Base-by-base conservation (phyloP, 2,797 vertebrate genomes). In the Acestrorhynchus altus region DNA sequence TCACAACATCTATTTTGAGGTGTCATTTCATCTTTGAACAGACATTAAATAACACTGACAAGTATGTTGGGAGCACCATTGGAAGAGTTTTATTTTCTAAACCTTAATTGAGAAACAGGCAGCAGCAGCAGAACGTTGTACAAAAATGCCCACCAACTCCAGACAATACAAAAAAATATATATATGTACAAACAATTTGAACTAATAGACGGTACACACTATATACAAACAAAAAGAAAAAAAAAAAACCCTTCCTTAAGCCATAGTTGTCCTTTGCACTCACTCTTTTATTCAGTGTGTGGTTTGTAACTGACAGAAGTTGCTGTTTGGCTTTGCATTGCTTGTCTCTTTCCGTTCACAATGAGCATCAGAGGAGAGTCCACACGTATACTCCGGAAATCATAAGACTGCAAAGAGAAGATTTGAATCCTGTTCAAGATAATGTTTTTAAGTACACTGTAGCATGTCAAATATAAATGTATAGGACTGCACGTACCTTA, bases 261-360 rank as follows among this genome's bases (percentile, higher is more conserved):
- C 16, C 42, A 51, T 15, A 26, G 60, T 57, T 65, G 46, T 35
- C 81, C 79, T 72, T 60, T 18, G 57, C 18, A 16, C 54, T 24
- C 13, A 35, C n/a, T 12, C 35, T 67, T 95, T 60, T 86, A 96
- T 84, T 96, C 94, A 28, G 92, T 93, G 84, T 96, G 95, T 0
- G 92, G 91, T 77, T 93, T 93, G 31, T 95, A 96, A 47, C 94
- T 95, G 81, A 96, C 92, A 0, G 92, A 95, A 8, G 94, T 92
- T 0, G 93, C 94, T 0, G 93, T 96, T 83, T 97, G 96, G 84
- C 94, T 96, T 85, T 92, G 89, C 74, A 87, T 80, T 39, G 92
- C 94, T 85, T 95, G 96, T 39, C 87, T 93, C 86, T 95, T 98
- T 40, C 96, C 95, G 5, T 98, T 98, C 83, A 98, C 95, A 18